Evolutionary conservation across 2,113 vertebrate species (phyloP).

Genomic region (Alligator sinensis): DNA sequence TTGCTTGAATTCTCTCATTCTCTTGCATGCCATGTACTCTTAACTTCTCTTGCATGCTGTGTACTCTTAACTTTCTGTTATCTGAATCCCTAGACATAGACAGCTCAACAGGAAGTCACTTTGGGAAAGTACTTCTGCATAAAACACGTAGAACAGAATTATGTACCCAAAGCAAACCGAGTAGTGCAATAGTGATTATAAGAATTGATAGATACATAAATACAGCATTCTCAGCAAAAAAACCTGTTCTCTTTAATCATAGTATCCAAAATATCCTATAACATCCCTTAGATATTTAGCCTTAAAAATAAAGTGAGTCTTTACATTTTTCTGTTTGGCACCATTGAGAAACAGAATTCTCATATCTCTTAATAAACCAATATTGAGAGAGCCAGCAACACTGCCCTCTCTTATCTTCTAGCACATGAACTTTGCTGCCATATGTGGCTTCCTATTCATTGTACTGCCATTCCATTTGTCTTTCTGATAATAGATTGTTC

Average conservation of each 20-base stretch:
- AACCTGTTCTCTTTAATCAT: not conserved
- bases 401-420: not conserved
- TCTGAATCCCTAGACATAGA: not conserved
- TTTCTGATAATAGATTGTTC: not conserved
- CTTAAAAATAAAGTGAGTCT: not conserved
- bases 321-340: not conserved
- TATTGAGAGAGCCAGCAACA: not conserved
- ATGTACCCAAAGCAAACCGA: not conserved
- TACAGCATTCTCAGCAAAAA: not conserved
- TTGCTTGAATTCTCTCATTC: not conserved
- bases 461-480: not conserved
- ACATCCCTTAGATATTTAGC: not conserved
- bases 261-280: not conserved
- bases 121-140: not conserved
- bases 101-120: not conserved
- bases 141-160: not conserved
- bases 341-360: not conserved
- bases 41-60: not conserved
- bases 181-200: not conserved
- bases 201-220: not conserved
- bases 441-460: not conserved
- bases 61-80: not conserved
- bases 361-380: not conserved
- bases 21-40: not conserved
- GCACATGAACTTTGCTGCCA: accelerated